These are phyloP conservation scores for Etheostoma cragini DNA, from an alignment of 2,113 vertebrate genomes.

Conservation along the genomic window DNA sequence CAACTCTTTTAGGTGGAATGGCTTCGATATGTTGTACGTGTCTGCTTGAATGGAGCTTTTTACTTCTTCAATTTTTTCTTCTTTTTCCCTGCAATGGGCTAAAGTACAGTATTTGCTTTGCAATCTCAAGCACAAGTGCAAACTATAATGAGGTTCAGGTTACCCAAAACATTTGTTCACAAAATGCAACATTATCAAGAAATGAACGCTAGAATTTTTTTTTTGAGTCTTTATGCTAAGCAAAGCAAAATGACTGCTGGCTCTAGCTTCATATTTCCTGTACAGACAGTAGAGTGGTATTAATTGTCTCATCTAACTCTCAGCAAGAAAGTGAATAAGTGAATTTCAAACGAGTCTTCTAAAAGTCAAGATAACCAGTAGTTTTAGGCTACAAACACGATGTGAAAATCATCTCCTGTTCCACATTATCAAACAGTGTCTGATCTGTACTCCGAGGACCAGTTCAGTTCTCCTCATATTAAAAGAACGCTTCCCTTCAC, in stretches of 20 bases:
- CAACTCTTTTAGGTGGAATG: constrained; percentile 51
- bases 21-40: constrained; percentile 33
- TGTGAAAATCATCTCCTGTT: constrained; percentile 46
- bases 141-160: constrained; percentile 39
- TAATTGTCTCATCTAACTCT: not conserved
- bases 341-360: constrained; percentile 12
- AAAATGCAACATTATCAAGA: constrained; percentile 15
- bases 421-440: constrained; percentile 66
- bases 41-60: constrained; percentile 42
- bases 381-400: constrained; percentile 32
- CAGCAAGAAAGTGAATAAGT: not conserved
- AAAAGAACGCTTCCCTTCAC: constrained; percentile 46
- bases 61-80: constrained; percentile 6
- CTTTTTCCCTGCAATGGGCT: not conserved
- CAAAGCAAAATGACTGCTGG: not conserved
- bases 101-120: constrained; percentile 47
- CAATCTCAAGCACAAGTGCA: constrained; percentile 52
- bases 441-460: constrained; percentile 59
- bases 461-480: constrained; percentile 39
- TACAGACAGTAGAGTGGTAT: not conserved
- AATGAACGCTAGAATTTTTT: not conserved
- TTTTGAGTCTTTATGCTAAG: constrained; percentile 12
- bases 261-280: constrained; percentile 9
- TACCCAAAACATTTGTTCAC: constrained; percentile 57
- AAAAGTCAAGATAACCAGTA: constrained; percentile 10